Evolutionary conservation across 2,888 invertebrate species (phyloP).

Genomic region (Calameuta pallipes): DNA sequence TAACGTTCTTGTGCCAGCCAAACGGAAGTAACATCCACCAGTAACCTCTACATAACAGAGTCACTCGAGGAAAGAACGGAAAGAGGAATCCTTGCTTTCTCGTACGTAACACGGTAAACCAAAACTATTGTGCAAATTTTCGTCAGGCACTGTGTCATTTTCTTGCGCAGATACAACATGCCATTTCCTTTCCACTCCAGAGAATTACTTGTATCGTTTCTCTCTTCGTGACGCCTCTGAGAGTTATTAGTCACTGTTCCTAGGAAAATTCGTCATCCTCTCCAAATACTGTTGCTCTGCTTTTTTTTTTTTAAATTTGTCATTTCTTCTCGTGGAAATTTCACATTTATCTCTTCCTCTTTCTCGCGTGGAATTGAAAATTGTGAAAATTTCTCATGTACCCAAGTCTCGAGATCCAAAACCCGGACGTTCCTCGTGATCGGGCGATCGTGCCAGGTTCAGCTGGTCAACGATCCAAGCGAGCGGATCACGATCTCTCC

Average conservation of each 20-base stretch:
- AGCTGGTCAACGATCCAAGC: constrained; percentile 10
- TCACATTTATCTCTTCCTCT: background rate
- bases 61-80: constrained; percentile 1
- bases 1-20: constrained; percentile 50
- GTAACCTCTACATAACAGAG: constrained; percentile 42
- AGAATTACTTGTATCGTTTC: background rate
- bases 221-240: background rate
- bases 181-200: background rate
- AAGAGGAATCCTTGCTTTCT: background rate
- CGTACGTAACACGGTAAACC: background rate
- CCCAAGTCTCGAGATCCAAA: background rate
- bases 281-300: background rate
- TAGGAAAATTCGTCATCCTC: background rate
- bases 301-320: background rate
- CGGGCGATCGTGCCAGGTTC: constrained; percentile 7
- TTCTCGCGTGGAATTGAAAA: background rate
- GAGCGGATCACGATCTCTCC: constrained; percentile 56
- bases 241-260: background rate
- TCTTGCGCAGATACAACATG: background rate
- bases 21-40: constrained; percentile 54
- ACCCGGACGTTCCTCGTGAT: background rate
- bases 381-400: background rate
- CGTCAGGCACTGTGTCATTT: background rate
- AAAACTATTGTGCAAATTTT: background rate
- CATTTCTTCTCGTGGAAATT: background rate